Evolutionary conservation across 2,888 invertebrate genomes (phyloP).

Genomic region (Oscheius sp.): DNA sequence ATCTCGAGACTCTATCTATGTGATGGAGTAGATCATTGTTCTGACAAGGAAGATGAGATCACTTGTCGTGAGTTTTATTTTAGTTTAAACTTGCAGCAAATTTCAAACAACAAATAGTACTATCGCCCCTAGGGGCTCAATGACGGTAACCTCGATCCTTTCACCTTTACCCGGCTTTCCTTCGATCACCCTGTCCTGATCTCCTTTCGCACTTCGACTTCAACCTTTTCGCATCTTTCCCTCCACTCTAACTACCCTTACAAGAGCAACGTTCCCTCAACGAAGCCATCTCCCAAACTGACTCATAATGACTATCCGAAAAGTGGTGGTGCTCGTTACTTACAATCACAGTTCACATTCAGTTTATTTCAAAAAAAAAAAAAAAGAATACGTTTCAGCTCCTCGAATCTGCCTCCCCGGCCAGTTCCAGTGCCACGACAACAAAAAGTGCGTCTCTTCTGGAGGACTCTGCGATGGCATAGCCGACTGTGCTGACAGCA

Average conservation of each 20-base stretch:
- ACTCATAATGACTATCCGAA: too few relatives aligned
- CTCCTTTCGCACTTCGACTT: too few relatives aligned
- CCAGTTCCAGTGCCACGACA: conserved; percentile 91
- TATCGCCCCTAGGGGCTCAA: too few relatives aligned
- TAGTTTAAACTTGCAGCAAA: too few relatives aligned
- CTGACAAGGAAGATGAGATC: conserved; percentile 63
- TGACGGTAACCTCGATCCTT: too few relatives aligned
- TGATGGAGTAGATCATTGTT: conserved; percentile 67
- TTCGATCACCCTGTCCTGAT: too few relatives aligned
- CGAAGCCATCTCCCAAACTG: background rate
- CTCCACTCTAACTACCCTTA: background rate
- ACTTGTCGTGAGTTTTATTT: conserved; percentile 64
- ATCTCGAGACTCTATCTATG: conserved; percentile 65
- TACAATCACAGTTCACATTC: too few relatives aligned
- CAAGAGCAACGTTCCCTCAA: background rate
- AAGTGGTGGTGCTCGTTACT: too few relatives aligned
- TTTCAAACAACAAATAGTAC: too few relatives aligned
- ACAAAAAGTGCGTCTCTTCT: conserved; percentile 76
- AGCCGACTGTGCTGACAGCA: conserved; percentile 60
- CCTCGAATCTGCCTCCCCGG: conserved; percentile 86
- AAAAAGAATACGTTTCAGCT: conserved; percentile 55
- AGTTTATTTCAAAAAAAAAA: too few relatives aligned
- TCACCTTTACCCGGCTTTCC: too few relatives aligned
- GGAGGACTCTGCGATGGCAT: conserved; percentile 62
- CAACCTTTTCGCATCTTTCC: too few relatives aligned